These are phyloP conservation scores for Probosciger aterrimus DNA, from an alignment of 2,113 vertebrate species.

Conservation along the genomic window DNA sequence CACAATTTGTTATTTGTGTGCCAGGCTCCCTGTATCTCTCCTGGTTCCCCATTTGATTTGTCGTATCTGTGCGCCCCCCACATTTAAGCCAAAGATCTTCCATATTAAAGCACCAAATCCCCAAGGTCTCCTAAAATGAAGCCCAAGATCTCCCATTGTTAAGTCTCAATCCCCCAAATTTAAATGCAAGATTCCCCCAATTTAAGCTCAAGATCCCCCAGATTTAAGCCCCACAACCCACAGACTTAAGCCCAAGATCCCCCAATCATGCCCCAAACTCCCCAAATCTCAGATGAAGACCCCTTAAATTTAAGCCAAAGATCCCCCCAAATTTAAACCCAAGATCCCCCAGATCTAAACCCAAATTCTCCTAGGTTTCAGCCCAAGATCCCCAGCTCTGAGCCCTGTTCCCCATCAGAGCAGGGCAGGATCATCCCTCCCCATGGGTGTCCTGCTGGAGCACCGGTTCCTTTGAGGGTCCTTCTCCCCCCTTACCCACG, in stretches of 20 bases:
- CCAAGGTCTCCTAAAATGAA: too few species aligned
- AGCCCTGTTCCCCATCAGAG: accelerated
- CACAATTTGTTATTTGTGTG: neutral
- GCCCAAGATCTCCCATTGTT: accelerated
- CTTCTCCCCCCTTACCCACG: neutral
- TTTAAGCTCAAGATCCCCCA: neutral
- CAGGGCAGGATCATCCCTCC: neutral
- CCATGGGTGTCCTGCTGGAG: neutral
- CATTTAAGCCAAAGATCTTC: neutral
- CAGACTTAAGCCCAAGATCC: neutral
- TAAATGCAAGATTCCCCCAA: neutral
- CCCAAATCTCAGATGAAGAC: accelerated
- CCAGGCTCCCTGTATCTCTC: neutral
- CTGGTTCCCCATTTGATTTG: neutral
- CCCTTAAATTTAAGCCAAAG: neutral
- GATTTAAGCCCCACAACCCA: too few species aligned
- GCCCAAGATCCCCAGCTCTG: neutral
- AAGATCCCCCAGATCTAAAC: neutral
- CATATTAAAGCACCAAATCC: neutral
- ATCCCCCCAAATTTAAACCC: neutral
- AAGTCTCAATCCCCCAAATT: neutral
- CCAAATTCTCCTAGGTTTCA: neutral
- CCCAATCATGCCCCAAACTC: accelerated
- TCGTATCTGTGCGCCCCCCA: accelerated
- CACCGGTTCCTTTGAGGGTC: neutral